A percentile compares a stretch with the other conserved stretches of the same genome.
Conservation (phyloP, 2,113 vertebrate genomes). For the Spermophilus dauricus region DNA sequence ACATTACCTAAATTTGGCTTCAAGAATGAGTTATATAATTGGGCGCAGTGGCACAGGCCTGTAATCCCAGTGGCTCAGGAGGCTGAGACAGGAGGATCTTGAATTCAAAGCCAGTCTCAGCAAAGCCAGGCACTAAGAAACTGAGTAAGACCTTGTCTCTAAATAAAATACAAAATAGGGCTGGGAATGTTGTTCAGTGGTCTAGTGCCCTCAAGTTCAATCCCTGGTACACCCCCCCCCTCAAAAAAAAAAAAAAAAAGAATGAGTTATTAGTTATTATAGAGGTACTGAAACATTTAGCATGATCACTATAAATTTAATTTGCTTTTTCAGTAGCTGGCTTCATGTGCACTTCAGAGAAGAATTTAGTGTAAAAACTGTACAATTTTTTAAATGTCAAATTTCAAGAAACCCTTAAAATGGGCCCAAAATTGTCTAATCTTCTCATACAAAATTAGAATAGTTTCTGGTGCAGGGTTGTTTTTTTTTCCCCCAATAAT, state of each 20-base stretch:
- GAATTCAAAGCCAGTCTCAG: too few relatives aligned
- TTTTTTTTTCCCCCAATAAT: conserved; percentile 28
- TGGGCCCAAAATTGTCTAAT: not conserved
- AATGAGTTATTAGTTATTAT: not conserved
- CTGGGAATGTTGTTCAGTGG: too few relatives aligned
- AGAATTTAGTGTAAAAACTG: not conserved
- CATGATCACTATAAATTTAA: not conserved
- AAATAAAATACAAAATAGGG: too few relatives aligned
- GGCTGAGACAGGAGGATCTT: too few relatives aligned
- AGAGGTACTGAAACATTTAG: not conserved
- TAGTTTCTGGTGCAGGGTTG: not conserved
- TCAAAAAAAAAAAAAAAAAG: too few relatives aligned
- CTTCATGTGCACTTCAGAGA: not conserved
- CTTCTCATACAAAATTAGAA: not conserved
- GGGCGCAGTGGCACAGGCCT: too few relatives aligned
- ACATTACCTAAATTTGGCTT: not conserved
- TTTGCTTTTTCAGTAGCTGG: not conserved
- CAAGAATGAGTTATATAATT: not conserved
- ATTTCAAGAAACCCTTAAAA: not conserved
- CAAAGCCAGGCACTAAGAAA: too few relatives aligned
- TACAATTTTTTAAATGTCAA: not conserved
- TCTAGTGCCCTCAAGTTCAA: too few relatives aligned
- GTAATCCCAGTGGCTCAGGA: too few relatives aligned
- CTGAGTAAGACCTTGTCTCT: too few relatives aligned
- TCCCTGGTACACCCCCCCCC: too few relatives aligned